Percentiles rank a stretch among this genome's conserved stretches.
Conservation (phyloP, 2,888 invertebrate species). For the Lasiommata megera region DNA sequence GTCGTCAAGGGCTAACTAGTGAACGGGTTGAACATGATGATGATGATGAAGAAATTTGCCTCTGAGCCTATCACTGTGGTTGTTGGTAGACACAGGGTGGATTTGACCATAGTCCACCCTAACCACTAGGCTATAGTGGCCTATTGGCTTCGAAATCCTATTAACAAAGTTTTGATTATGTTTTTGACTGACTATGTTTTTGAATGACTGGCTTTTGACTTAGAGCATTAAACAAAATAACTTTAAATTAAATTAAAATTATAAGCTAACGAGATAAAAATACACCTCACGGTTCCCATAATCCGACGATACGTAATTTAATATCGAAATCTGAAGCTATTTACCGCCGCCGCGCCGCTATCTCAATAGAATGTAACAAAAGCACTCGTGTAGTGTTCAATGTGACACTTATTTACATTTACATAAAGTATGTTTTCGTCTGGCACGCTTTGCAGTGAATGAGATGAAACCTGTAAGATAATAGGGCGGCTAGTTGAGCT, state of each 20-base stretch:
- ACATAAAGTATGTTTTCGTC: background rate
- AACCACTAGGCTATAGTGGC: too few species aligned
- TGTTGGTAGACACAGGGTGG: too few species aligned
- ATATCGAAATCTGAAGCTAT: conserved; percentile 28
- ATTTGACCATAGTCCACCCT: too few species aligned
- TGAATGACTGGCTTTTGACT: too few species aligned
- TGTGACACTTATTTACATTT: background rate
- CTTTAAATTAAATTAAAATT: background rate
- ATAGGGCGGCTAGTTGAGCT: conserved; percentile 29
- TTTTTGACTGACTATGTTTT: too few species aligned
- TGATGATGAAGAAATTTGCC: too few species aligned
- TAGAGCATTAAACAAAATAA: background rate
- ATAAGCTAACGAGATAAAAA: conserved; percentile 3
- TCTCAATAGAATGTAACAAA: conserved; percentile 14
- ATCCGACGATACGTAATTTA: conserved; percentile 19
- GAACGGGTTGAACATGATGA: too few species aligned
- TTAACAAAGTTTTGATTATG: too few species aligned
- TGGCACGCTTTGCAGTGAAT: background rate
- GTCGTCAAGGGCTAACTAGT: too few species aligned
- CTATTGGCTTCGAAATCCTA: too few species aligned
- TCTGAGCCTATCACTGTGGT: too few species aligned
- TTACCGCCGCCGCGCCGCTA: conserved; percentile 12
- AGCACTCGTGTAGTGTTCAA: background rate
- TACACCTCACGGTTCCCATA: conserved; percentile 8
- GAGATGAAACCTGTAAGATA: conserved; percentile 22